Percentiles rank a stretch among this genome's conserved stretches.
phyloP scores from a whole-genome alignment of 2,888 invertebrate species.

The Muschampia plurimacula region DNA sequence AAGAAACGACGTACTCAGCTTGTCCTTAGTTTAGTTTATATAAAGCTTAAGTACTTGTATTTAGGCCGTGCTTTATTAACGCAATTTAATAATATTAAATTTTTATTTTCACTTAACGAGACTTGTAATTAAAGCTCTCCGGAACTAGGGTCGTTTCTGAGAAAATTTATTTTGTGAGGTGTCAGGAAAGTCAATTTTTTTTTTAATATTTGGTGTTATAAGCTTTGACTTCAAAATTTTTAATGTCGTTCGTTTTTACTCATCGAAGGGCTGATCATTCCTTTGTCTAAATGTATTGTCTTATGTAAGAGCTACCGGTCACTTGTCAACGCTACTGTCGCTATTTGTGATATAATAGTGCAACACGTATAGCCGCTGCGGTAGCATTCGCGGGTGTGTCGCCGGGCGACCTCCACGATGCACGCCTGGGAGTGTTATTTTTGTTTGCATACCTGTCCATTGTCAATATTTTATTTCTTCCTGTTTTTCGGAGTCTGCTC shows the following conservation, averaged over 20 bases:
- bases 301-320: conserved; percentile 7
- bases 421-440: conserved; percentile 79
- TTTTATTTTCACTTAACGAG: too few relatives aligned
- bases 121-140: too few relatives aligned
- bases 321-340: conserved; percentile 8
- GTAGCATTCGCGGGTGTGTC: background rate
- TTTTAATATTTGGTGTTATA: background rate
- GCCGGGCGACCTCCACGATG: conserved; percentile 39
- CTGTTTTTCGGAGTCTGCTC: conserved; percentile 67
- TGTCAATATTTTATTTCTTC: conserved; percentile 72
- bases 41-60: too few relatives aligned
- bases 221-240: background rate
- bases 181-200: background rate
- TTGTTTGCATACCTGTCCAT: conserved; percentile 66
- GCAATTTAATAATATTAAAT: background rate
- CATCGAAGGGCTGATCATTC: background rate
- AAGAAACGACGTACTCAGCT: too few relatives aligned
- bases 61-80: too few relatives aligned
- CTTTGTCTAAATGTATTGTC: background rate
- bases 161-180: too few relatives aligned
- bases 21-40: too few relatives aligned
- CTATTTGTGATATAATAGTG: conserved; percentile 13
- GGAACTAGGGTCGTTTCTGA: too few relatives aligned
- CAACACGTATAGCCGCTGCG: conserved; percentile 1
- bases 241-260: background rate